phyloP scores from a whole-genome alignment of 2,113 vertebrate genomes.

The Lagopus leucura region DNA sequence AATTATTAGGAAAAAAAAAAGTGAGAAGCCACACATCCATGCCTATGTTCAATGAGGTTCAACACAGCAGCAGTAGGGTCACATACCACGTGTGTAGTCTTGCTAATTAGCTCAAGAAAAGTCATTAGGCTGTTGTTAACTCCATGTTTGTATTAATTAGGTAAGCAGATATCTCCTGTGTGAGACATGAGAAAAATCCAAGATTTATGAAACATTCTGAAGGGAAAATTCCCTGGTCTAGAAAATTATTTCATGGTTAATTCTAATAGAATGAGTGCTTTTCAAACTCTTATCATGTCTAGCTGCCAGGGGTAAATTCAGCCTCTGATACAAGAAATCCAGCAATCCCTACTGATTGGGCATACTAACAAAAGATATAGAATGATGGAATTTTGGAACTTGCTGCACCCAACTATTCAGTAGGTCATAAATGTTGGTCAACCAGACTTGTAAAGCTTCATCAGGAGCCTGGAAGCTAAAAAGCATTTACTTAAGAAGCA shows the following conservation, averaged over 20 bases:
- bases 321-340: neutral
- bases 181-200: neutral
- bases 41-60: neutral
- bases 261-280: neutral
- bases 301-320: neutral
- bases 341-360: accelerated
- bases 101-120: neutral
- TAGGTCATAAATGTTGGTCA: neutral
- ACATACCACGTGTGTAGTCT: accelerated
- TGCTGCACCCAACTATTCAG: neutral
- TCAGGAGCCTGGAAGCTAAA: neutral
- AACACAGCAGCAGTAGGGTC: neutral
- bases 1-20: neutral
- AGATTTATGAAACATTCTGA: neutral
- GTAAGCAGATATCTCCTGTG: neutral
- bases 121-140: neutral
- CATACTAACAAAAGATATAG: neutral
- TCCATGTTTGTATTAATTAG: neutral
- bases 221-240: neutral
- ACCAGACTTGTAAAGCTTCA: neutral
- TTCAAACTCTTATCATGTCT: neutral
- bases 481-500: neutral
- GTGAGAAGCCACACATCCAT: accelerated
- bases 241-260: neutral
- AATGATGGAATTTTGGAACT: neutral